Conservation (phyloP, 2,113 vertebrate species). For the Tupaia chinensis region DNA sequence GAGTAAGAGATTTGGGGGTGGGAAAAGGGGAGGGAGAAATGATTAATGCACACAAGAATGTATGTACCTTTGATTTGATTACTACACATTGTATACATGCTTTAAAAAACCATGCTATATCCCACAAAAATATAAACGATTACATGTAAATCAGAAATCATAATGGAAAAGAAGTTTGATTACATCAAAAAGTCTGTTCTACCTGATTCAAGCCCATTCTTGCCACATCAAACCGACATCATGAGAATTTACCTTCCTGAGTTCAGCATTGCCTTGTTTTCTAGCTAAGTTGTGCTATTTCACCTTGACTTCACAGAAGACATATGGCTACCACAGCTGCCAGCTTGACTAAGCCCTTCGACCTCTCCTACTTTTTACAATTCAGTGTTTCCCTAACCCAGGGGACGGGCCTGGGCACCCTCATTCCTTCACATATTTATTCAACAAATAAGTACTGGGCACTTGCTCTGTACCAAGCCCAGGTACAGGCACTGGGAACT, state of each 20-base stretch:
- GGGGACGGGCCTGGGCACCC: background rate
- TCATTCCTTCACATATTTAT: constrained; percentile 11
- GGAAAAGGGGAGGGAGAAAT: no score
- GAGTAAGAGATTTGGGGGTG: no score
- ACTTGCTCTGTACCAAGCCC: background rate
- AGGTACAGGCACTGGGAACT: background rate
- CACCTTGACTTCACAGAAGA: background rate
- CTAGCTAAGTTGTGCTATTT: background rate
- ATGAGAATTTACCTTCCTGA: background rate
- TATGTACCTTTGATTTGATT: no score
- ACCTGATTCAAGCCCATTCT: background rate
- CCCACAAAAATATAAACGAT: no score
- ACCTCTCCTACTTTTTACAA: background rate
- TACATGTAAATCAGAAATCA: no score
- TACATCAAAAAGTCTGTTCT: background rate
- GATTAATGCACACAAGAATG: no score
- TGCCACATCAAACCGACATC: background rate
- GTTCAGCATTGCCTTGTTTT: background rate
- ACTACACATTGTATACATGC: no score
- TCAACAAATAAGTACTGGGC: background rate
- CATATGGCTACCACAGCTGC: background rate
- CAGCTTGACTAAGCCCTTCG: background rate
- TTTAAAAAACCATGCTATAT: no score
- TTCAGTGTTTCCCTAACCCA: background rate
- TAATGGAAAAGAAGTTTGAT: no score